These are phyloP conservation scores for Gila orcuttii DNA, from an alignment of 2,113 vertebrate genomes.

Conservation along the genomic window DNA sequence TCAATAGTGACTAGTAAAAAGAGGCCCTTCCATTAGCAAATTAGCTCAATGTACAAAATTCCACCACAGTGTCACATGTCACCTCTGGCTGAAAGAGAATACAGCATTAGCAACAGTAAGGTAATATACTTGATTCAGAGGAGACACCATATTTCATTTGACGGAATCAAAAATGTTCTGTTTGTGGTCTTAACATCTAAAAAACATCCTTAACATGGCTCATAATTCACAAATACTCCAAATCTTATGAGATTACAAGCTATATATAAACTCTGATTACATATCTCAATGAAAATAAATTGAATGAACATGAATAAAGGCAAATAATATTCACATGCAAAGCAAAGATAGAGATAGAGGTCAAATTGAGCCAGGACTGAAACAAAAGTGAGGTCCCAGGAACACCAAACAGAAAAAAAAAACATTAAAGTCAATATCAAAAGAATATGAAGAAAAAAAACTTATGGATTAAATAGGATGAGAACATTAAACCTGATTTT, in stretches of 20 bases:
- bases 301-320: background rate
- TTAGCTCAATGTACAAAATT: conserved; percentile 67
- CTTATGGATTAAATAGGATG: background rate
- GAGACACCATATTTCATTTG: background rate
- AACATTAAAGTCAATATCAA: too few relatives aligned
- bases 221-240: background rate
- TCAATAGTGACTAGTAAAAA: conserved; percentile 75
- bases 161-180: background rate
- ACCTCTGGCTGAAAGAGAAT: conserved; percentile 16
- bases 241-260: background rate
- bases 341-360: background rate
- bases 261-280: background rate
- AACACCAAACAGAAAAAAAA: too few relatives aligned
- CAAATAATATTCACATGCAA: background rate
- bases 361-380: background rate
- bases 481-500: background rate
- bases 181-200: background rate
- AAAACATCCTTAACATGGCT: background rate
- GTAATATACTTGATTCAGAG: background rate
- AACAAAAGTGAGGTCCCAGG: too few relatives aligned
- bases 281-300: background rate
- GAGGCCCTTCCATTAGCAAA: conserved; percentile 72
- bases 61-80: conserved; percentile 61
- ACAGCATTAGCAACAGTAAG: background rate
- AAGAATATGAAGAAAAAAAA: background rate